These are phyloP conservation scores for Trachemys scripta DNA, from an alignment of 2,113 vertebrate genomes.

Conservation along the genomic window DNA sequence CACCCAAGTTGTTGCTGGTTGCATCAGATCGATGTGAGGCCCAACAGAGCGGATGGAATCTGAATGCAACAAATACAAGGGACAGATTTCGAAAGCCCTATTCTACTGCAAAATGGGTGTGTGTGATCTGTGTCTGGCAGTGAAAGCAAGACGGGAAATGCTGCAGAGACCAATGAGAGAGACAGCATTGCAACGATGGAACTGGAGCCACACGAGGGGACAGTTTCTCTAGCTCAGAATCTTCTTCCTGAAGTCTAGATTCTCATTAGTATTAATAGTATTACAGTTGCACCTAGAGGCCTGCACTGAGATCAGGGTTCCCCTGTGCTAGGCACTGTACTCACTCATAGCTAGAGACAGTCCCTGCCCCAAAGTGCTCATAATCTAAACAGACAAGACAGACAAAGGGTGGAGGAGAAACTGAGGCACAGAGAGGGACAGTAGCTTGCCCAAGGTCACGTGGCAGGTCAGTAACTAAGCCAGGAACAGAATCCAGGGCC, in stretches of 20 bases:
- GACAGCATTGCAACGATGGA: background rate
- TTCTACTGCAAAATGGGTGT: background rate
- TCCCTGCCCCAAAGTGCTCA: background rate
- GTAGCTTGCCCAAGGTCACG: background rate
- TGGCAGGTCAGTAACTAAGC: background rate
- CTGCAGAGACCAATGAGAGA: background rate
- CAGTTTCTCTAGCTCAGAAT: background rate
- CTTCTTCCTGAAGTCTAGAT: background rate
- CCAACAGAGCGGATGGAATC: too few relatives aligned
- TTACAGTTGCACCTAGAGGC: background rate
- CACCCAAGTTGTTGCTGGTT: too few relatives aligned
- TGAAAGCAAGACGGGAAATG: background rate
- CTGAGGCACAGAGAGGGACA: background rate
- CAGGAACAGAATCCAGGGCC: background rate
- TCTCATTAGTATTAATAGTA: background rate
- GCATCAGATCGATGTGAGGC: too few relatives aligned
- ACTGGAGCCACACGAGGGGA: background rate
- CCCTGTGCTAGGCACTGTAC: background rate
- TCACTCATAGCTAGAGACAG: background rate
- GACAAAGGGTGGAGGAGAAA: background rate
- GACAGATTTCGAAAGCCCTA: background rate
- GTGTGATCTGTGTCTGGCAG: background rate
- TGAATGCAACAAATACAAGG: too few relatives aligned
- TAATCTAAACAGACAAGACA: background rate
- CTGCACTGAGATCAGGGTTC: background rate